A percentile compares a stretch with the other conserved stretches of the same genome.
Conservation (phyloP, 2,888 invertebrate genomes). For the Drosophila planitibia region DNA sequence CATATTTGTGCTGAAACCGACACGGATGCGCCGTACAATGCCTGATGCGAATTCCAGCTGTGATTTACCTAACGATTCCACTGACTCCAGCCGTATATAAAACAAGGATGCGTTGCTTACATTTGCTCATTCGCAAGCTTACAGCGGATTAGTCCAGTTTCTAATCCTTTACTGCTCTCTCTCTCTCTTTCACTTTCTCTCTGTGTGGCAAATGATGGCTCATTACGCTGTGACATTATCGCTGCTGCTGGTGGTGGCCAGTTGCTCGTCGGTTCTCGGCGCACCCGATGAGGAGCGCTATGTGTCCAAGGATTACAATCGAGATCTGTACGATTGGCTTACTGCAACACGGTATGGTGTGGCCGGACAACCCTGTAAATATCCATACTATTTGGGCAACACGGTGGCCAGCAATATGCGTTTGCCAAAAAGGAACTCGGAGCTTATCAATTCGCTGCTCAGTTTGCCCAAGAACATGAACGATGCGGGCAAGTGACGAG, state of each 20-base stretch:
- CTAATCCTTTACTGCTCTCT: neutral
- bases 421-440: constrained; percentile 89
- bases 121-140: constrained; percentile 47
- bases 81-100: constrained; percentile 64
- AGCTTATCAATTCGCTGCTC: constrained; percentile 90
- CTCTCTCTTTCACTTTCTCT: neutral
- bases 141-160: constrained; percentile 31
- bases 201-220: constrained; percentile 55
- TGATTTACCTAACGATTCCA: constrained; percentile 56
- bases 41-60: constrained; percentile 61
- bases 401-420: constrained; percentile 78
- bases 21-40: constrained; percentile 55
- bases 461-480: constrained; percentile 91
- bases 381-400: constrained; percentile 72
- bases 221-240: constrained; percentile 39
- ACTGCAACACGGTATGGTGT: constrained; percentile 71
- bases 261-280: constrained; percentile 62
- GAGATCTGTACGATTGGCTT: constrained; percentile 83
- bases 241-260: constrained; percentile 49
- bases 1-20: constrained; percentile 77
- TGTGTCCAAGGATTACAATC: constrained; percentile 83
- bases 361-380: constrained; percentile 71
- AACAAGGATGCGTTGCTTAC: constrained; percentile 4
- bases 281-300: constrained; percentile 83
- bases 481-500: constrained; percentile 88